Conservation (phyloP, 1,140 invertebrate genomes). For the Drosophila carrolli region DNA sequence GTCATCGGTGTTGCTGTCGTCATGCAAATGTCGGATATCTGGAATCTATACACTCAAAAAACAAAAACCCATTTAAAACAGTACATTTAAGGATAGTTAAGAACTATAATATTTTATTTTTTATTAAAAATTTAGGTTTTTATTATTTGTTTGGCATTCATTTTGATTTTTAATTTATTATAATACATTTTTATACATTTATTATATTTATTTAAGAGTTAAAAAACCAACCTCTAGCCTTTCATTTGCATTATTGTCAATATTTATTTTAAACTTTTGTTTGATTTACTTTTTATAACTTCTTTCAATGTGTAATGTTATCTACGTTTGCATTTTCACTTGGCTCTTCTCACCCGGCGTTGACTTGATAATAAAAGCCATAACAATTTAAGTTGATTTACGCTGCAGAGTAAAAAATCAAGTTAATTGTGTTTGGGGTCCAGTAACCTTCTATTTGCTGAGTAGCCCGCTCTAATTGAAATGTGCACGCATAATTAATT, state of each 20-base stretch:
- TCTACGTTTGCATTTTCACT: slow-evolving; percentile 33
- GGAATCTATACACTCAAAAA: slow-evolving; percentile 18
- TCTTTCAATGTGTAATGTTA: not conserved
- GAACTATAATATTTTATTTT: too few relatives aligned
- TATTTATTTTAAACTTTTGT: not conserved
- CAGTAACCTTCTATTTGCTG: slow-evolving; percentile 49
- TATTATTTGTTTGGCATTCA: not conserved
- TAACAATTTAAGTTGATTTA: slow-evolving; percentile 71
- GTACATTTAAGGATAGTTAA: too few relatives aligned
- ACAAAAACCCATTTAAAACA: not conserved
- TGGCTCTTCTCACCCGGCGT: slow-evolving; percentile 32
- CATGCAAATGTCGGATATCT: slow-evolving; percentile 66
- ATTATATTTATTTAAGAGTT: too few relatives aligned
- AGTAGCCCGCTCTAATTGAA: slow-evolving; percentile 56
- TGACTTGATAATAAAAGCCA: slow-evolving; percentile 56
- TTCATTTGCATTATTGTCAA: not conserved
- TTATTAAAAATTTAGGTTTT: not conserved
- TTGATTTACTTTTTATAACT: not conserved
- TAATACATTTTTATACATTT: too few relatives aligned
- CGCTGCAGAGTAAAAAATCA: slow-evolving; percentile 36
- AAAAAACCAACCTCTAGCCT: too few relatives aligned
- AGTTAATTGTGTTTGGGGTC: slow-evolving; percentile 41
- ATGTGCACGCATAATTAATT: slow-evolving; percentile 77
- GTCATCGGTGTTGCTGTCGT: slow-evolving; percentile 41
- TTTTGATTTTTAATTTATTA: too few relatives aligned